Percentiles rank a stretch among this genome's conserved stretches.
phyloP scores from a whole-genome alignment of 2,113 vertebrate species.

The Oncorhynchus nerka region DNA sequence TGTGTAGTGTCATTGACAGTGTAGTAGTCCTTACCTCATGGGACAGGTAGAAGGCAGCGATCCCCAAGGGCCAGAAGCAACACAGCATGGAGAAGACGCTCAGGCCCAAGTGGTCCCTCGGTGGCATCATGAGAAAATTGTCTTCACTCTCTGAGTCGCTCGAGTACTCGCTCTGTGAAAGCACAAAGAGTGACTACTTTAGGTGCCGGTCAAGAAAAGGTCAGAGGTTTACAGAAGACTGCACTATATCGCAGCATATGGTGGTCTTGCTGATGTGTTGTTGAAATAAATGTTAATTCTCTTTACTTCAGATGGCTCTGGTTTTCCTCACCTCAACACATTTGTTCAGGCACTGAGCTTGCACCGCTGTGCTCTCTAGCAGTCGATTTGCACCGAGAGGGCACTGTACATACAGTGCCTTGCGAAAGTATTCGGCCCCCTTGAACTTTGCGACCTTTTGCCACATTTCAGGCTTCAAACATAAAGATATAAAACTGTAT shows the following conservation, averaged over 20 bases:
- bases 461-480: too few relatives aligned
- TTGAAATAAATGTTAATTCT: neutral
- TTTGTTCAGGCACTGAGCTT: conserved; percentile 18
- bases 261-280: neutral
- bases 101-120: conserved; percentile 82
- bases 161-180: conserved; percentile 80
- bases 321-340: neutral
- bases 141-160: conserved; percentile 84
- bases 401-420: conserved; percentile 30
- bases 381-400: conserved; percentile 19
- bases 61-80: conserved; percentile 87
- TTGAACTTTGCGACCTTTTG: too few relatives aligned
- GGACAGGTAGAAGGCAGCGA: conserved; percentile 85
- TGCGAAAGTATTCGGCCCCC: too few relatives aligned
- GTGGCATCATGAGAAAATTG: conserved; percentile 85
- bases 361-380: conserved; percentile 9
- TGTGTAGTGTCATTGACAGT: neutral
- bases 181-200: neutral
- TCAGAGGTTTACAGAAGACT: neutral
- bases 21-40: conserved; percentile 3
- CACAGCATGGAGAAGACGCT: conserved; percentile 91
- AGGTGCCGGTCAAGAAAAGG: neutral
- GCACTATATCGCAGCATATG: neutral
- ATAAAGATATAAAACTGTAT: too few relatives aligned
- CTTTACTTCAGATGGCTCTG: conserved; percentile 3